phyloP scores from a whole-genome alignment of 2,113 vertebrate genomes.

The Atractosteus spatula region DNA sequence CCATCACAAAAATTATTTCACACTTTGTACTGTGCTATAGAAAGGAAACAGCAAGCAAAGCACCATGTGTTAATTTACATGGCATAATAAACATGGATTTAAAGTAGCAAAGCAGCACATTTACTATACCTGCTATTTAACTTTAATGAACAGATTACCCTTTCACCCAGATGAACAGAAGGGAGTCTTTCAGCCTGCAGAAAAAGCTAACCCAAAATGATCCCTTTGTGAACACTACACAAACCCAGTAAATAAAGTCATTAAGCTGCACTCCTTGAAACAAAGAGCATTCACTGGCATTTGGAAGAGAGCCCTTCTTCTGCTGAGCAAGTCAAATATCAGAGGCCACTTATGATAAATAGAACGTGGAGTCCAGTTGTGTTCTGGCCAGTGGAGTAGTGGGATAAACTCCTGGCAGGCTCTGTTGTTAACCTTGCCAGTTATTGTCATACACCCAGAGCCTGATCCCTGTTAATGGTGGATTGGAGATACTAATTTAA shows the following conservation, averaged over 20 bases:
- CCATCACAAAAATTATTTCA: too few species aligned
- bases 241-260: constrained; percentile 1
- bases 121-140: constrained; percentile 5
- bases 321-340: constrained; percentile 12
- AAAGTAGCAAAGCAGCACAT: neutral
- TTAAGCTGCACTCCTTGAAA: constrained; percentile 15
- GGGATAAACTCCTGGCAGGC: neutral
- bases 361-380: neutral
- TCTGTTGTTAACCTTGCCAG: constrained; percentile 1
- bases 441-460: neutral
- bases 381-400: neutral
- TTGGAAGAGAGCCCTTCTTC: constrained; percentile 3
- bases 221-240: neutral
- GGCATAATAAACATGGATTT: neutral
- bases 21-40: too few species aligned
- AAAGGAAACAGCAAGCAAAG: too few species aligned
- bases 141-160: neutral
- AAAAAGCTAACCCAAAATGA: neutral
- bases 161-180: neutral
- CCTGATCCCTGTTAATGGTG: neutral
- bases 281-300: constrained; percentile 1
- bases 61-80: too few species aligned
- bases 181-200: neutral
- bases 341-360: constrained; percentile 12
- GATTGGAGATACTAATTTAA: neutral